Conservation (phyloP, 2,113 vertebrate genomes). For the Paratilapia polleni region DNA sequence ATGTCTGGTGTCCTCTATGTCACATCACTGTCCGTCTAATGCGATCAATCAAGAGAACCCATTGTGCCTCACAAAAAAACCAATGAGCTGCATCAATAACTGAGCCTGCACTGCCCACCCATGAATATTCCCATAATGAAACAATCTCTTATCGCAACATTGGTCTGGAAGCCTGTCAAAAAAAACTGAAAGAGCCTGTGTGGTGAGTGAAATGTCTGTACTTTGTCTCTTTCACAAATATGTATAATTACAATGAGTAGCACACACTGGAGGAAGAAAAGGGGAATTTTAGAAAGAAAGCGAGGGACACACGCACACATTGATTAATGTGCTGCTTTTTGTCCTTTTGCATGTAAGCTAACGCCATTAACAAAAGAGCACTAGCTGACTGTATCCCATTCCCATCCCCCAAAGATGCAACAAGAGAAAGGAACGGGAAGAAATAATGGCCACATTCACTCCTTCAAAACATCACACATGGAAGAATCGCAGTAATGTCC, state of each 20-base stretch:
- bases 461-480: conserved; percentile 70
- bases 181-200: background rate
- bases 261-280: background rate
- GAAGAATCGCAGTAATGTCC: conserved; percentile 60
- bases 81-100: conserved; percentile 76
- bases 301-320: background rate
- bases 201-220: background rate
- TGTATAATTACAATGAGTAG: background rate
- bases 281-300: conserved; percentile 2
- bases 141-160: conserved; percentile 53
- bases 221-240: conserved; percentile 16
- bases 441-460: conserved; percentile 63
- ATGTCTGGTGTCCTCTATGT: conserved; percentile 65
- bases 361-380: conserved; percentile 48
- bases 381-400: conserved; percentile 44
- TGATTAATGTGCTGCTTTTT: conserved; percentile 48
- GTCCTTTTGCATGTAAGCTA: conserved; percentile 42
- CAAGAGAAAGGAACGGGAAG: conserved; percentile 38
- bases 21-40: conserved; percentile 54
- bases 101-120: conserved; percentile 45
- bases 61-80: conserved; percentile 70
- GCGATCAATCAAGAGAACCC: conserved; percentile 69
- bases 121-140: conserved; percentile 71
- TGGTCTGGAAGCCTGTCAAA: conserved; percentile 14
- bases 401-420: conserved; percentile 57